Evolutionary conservation across 2,888 invertebrate species (phyloP).

Genomic region (Acanthosepion esculentum): DNA sequence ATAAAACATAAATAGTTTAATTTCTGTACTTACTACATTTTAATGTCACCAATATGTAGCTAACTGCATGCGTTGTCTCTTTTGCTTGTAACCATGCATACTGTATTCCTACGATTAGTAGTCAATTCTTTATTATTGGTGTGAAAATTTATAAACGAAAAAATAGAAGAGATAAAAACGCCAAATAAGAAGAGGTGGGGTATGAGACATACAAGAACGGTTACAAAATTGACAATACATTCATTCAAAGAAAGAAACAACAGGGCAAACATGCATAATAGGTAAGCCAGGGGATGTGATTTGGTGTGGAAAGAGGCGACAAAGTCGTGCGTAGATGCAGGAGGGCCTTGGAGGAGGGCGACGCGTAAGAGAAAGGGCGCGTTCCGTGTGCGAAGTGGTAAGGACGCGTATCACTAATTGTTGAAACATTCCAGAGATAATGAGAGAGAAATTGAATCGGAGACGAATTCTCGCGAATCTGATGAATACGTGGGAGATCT

Average conservation of each 20-base stretch:
- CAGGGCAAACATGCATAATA: background rate
- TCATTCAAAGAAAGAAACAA: background rate
- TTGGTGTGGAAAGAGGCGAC: background rate
- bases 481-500: background rate
- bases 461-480: background rate
- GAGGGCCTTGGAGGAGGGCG: background rate
- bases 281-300: background rate
- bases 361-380: background rate
- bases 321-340: background rate
- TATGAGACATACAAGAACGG: too few relatives aligned
- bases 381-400: background rate
- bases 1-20: too few relatives aligned
- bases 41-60: too few relatives aligned
- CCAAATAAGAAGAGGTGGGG: too few relatives aligned
- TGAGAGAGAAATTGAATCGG: conserved; percentile 11
- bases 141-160: too few relatives aligned
- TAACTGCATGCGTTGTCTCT: too few relatives aligned
- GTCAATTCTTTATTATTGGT: too few relatives aligned
- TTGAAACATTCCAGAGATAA: conserved; percentile 14
- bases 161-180: too few relatives aligned
- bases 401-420: background rate
- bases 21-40: too few relatives aligned
- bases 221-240: background rate
- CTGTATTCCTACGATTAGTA: too few relatives aligned
- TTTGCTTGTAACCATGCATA: too few relatives aligned